Percentiles rank a stretch among this genome's conserved stretches.
These are phyloP conservation scores for Microplitis demolitor DNA, from an alignment of 1,140 invertebrate genomes.

Conservation along the genomic window DNA sequence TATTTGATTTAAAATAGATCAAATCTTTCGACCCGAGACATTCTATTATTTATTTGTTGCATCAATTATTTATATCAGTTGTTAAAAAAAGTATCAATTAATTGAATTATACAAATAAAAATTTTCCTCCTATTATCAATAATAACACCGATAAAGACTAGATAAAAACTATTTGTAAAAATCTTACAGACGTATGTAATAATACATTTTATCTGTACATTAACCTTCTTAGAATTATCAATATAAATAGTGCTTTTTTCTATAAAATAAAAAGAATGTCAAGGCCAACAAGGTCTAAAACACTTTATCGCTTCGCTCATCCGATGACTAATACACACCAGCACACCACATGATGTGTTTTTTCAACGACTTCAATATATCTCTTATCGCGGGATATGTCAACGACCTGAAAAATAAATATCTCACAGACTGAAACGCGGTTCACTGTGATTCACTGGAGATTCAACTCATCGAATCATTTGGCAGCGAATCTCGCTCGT, in stretches of 20 bases:
- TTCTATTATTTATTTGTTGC: no score
- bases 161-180: no score
- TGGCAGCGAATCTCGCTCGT: no score
- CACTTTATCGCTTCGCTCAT: background rate
- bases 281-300: slow-evolving; percentile 7
- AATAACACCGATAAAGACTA: no score
- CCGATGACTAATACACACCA: background rate
- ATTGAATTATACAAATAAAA: no score
- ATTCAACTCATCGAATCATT: no score
- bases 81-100: no score
- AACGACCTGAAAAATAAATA: slow-evolving; percentile 7
- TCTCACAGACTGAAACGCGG: background rate
- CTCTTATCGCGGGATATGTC: slow-evolving; percentile 2
- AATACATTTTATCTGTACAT: background rate
- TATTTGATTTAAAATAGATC: no score
- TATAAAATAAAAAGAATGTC: slow-evolving; percentile 6
- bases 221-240: background rate
- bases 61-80: no score
- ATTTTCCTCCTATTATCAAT: no score
- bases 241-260: background rate
- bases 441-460: background rate
- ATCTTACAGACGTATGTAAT: background rate
- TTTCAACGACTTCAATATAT: background rate
- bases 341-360: background rate
- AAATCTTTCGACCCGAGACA: no score